Conservation (phyloP, 1,140 invertebrate species). For the Heterodera schachtii region DNA sequence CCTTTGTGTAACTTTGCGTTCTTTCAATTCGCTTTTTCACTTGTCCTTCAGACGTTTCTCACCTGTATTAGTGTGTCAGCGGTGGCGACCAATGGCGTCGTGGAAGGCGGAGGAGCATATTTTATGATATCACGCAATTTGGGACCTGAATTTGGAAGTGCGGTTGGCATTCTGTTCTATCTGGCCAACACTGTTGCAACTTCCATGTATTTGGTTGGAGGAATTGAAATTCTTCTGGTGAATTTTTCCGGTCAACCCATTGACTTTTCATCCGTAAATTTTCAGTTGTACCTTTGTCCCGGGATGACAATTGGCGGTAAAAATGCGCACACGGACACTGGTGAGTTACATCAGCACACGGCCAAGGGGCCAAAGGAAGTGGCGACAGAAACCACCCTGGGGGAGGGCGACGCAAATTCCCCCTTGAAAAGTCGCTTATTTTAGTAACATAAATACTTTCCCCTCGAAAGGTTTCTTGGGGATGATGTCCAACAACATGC, state of each 20-base stretch:
- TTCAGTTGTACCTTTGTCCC: constrained; percentile 70
- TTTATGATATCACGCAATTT: constrained; percentile 86
- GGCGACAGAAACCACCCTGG: too few species aligned
- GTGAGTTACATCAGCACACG: constrained; percentile 9
- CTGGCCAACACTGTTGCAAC: constrained; percentile 96
- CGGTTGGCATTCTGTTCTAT: constrained; percentile 97
- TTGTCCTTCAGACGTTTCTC: constrained; percentile 81
- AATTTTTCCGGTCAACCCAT: constrained; percentile 38
- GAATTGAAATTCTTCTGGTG: constrained; percentile 95
- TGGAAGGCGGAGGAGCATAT: constrained; percentile 86
- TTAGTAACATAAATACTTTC: constrained; percentile 25
- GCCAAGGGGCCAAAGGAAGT: too few species aligned
- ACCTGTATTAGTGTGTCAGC: constrained; percentile 98
- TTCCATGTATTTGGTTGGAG: constrained; percentile 95
- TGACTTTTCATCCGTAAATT: not conserved
- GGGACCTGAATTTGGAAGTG: constrained; percentile 96
- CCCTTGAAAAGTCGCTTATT: too few species aligned
- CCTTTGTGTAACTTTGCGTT: constrained; percentile 56
- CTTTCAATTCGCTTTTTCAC: not conserved
- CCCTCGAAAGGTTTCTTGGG: constrained; percentile 52
- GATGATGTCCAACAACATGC: constrained; percentile 68
- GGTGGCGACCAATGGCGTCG: constrained; percentile 97
- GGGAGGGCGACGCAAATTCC: too few species aligned
- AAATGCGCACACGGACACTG: constrained; percentile 62
- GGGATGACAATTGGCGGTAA: constrained; percentile 67